phyloP scores from a whole-genome alignment of 2,888 invertebrate species.

The Bellardia bayeri region DNA sequence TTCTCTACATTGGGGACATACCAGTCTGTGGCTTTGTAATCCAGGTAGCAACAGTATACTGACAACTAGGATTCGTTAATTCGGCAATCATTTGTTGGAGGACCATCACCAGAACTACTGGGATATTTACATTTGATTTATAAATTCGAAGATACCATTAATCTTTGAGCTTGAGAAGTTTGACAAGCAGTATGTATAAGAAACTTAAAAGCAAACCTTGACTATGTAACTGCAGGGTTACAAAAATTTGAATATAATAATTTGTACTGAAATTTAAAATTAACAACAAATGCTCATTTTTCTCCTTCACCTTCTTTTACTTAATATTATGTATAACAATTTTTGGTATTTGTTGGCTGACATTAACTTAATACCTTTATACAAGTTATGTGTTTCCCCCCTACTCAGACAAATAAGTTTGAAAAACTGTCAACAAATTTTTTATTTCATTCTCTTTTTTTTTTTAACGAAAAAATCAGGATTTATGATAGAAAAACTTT shows the following conservation, averaged over 20 bases:
- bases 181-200: too few species aligned
- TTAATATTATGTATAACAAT: too few species aligned
- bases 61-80: too few species aligned
- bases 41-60: too few species aligned
- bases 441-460: background rate
- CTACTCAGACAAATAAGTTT: background rate
- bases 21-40: too few species aligned
- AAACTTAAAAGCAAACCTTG: too few species aligned
- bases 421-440: constrained; percentile 19
- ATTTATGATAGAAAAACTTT: constrained; percentile 49
- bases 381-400: background rate
- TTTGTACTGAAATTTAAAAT: background rate
- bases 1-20: too few species aligned
- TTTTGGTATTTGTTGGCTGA: background rate
- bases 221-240: background rate
- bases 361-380: background rate
- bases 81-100: too few species aligned
- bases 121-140: too few species aligned
- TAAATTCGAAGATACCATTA: too few species aligned
- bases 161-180: too few species aligned
- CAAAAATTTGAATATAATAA: background rate
- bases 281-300: background rate
- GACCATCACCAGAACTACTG: too few species aligned
- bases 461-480: background rate
- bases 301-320: background rate